These are phyloP conservation scores for Coreoperca whiteheadi DNA, from an alignment of 2,113 vertebrate species.

Conservation along the genomic window DNA sequence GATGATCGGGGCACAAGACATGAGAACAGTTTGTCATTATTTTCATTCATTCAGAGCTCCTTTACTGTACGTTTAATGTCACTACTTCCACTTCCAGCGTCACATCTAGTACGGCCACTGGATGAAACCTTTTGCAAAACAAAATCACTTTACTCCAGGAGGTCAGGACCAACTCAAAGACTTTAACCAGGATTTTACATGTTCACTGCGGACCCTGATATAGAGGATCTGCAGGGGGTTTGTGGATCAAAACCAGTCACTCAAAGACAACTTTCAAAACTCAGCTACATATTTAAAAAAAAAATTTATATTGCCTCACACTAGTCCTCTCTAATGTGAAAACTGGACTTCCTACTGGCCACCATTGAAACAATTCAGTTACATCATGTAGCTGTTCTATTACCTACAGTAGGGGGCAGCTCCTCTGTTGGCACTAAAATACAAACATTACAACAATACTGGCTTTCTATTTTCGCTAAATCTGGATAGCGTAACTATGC, in stretches of 20 bases:
- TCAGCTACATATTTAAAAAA: too few species aligned
- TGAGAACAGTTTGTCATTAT: not conserved
- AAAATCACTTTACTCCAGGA: not conserved
- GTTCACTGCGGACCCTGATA: too few species aligned
- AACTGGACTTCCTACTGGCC: not conserved
- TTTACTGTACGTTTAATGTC: slow-evolving; percentile 3
- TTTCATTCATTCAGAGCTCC: not conserved
- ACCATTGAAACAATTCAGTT: not conserved
- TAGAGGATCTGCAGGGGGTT: not conserved
- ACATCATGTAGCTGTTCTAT: not conserved
- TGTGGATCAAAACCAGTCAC: not conserved
- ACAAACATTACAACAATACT: not conserved
- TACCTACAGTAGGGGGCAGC: not conserved
- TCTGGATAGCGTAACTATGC: not conserved
- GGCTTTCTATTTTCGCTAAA: not conserved
- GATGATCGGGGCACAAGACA: slow-evolving; percentile 9
- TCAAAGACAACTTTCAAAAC: not conserved
- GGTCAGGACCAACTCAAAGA: not conserved
- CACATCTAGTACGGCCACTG: not conserved
- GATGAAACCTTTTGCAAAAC: not conserved
- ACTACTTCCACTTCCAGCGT: not conserved
- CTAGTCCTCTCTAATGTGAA: not conserved
- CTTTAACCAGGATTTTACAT: too few species aligned
- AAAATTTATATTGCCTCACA: not conserved
- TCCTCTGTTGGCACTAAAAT: slow-evolving; percentile 4